Evolutionary conservation across 2,113 vertebrate species (phyloP), one percentile per base, ranked within the genome.

Genomic region (Heloderma charlesbogerti): DNA sequence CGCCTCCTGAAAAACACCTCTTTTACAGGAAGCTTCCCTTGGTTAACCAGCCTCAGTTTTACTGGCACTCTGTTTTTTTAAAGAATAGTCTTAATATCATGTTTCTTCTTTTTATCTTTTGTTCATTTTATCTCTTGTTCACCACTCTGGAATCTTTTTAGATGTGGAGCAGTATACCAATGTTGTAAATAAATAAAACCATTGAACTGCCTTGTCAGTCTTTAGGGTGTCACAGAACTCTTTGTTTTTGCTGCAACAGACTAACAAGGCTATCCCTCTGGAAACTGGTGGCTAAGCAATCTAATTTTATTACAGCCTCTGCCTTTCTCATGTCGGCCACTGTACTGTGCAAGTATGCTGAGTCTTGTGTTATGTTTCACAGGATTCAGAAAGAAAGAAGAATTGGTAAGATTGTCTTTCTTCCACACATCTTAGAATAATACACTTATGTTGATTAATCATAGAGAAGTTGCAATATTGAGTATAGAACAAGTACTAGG

Each of bases 291-390:
- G 43, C 66, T 81, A 86, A n/a, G 16, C 75, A 87, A 3, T 78
- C 83, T 79, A 20, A 51, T 80, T 91, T 72, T 60, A 16, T 92
- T 96, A 79, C 94, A 99, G 99, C 97, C 99, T 81, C 95, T 99
- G 31, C 99, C 98, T 3, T 99, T 99, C 86, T 98, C 98, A 7
- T 99, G 98, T 57, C 98, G 99, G 8, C 99, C 99, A 0, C 97
- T 99, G 25, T 99, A 98, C 95, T 99, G 98, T 92, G 97, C 98
- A 88, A 98, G 98, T 81, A 99, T 99, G 99, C 91, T 98, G 69
- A 98, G 98, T 96, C 96, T 99, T 87, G 98, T 98, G 0, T 97
- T 99, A 51, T 99, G 99, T 95, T 99, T 99, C 93, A 99, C 99
- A 4, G 99, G 99, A 91, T 99, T 99, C 96, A 98, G 99, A 86